Evolutionary conservation across 2,888 invertebrate species (phyloP).

Genomic region (Hydriomena furcata): DNA sequence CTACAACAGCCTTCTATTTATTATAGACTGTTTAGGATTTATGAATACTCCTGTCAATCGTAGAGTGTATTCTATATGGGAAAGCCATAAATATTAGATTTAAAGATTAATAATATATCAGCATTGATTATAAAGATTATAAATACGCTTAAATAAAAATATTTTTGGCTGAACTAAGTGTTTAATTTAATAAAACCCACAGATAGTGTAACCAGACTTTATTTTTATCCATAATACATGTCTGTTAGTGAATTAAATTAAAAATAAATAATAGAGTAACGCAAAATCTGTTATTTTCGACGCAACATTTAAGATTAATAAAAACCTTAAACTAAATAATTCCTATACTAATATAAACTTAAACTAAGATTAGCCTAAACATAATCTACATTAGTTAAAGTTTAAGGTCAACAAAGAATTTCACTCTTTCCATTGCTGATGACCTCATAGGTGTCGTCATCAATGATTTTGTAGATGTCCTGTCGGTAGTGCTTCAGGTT

Average conservation of each 20-base stretch:
- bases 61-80: conserved; percentile 64
- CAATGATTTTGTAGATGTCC: conserved; percentile 86
- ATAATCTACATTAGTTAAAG: conserved; percentile 25
- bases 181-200: conserved; percentile 55
- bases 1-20: conserved; percentile 51
- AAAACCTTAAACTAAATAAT: neutral
- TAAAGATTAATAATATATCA: conserved; percentile 82
- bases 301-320: too few species aligned
- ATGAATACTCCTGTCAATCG: conserved; percentile 56
- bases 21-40: conserved; percentile 45
- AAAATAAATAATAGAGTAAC: conserved; percentile 31
- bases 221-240: conserved; percentile 35
- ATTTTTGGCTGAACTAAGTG: conserved; percentile 78
- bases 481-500: conserved; percentile 86
- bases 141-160: conserved; percentile 84
- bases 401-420: conserved; percentile 68
- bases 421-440: conserved; percentile 73
- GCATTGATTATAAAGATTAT: conserved; percentile 82
- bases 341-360: neutral
- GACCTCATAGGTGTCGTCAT: conserved; percentile 84
- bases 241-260: conserved; percentile 30
- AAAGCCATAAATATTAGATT: conserved; percentile 77
- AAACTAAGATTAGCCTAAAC: conserved; percentile 28
- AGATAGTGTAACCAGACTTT: conserved; percentile 29
- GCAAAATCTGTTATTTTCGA: neutral